phyloP scores from a whole-genome alignment of 2,888 invertebrate species.

The Muschampia plurimacula region DNA sequence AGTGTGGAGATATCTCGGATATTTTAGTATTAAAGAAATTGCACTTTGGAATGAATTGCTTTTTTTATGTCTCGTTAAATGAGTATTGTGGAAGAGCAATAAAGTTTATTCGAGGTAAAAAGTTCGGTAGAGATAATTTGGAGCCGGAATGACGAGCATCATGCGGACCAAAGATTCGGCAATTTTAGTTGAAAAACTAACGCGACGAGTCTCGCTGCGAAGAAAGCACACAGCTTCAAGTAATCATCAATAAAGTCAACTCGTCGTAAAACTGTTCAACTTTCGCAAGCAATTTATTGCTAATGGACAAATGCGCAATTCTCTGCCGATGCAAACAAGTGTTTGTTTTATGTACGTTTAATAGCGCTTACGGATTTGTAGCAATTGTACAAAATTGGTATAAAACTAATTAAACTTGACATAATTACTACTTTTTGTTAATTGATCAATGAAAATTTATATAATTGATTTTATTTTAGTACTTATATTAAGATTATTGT shows the following conservation, averaged over 20 bases:
- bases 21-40: slow-evolving; percentile 23
- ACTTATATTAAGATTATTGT: too few species aligned
- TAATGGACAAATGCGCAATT: slow-evolving; percentile 20
- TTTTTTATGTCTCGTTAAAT: slow-evolving; percentile 25
- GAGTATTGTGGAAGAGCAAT: slow-evolving; percentile 22
- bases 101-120: slow-evolving; percentile 32
- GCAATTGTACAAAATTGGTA: too few species aligned
- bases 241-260: slow-evolving; percentile 40
- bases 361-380: too few species aligned
- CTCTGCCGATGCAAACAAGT: neutral
- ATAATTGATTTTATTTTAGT: too few species aligned
- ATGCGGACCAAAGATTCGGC: slow-evolving; percentile 47
- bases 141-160: slow-evolving; percentile 40
- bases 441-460: too few species aligned
- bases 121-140: slow-evolving; percentile 26
- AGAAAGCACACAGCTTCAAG: slow-evolving; percentile 31
- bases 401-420: too few species aligned
- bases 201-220: slow-evolving; percentile 42
- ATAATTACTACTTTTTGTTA: too few species aligned
- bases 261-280: slow-evolving; percentile 44
- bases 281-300: slow-evolving; percentile 44
- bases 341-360: neutral
- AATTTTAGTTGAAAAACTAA: slow-evolving; percentile 50
- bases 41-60: slow-evolving; percentile 25
- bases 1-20: slow-evolving; percentile 9